phyloP scores from a whole-genome alignment of 2,113 vertebrate species.

The Mungos mungo region DNA sequence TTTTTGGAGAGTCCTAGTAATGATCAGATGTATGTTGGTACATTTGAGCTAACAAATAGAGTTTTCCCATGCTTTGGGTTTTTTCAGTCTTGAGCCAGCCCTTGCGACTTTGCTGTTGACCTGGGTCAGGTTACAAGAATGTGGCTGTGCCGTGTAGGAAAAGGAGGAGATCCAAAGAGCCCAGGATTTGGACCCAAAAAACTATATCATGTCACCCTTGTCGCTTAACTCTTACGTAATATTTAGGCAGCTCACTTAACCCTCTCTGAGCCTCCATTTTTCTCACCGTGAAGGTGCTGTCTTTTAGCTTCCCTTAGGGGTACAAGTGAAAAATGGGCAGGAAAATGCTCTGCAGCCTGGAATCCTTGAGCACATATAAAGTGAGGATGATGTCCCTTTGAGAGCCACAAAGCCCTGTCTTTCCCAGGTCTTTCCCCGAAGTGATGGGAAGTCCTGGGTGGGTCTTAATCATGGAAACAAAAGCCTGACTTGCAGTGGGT shows the following conservation, averaged over 20 bases:
- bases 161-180: background rate
- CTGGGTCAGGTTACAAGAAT: background rate
- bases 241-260: background rate
- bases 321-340: background rate
- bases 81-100: background rate
- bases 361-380: background rate
- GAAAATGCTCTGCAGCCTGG: background rate
- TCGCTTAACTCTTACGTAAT: background rate
- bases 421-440: background rate
- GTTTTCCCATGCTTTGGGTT: background rate
- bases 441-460: background rate
- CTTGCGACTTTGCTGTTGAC: background rate
- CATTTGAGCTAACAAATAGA: background rate
- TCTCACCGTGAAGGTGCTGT: background rate
- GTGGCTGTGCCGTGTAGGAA: background rate
- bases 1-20: background rate
- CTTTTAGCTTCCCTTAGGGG: background rate
- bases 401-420: background rate
- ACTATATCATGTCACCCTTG: background rate
- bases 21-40: background rate
- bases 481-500: background rate
- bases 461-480: background rate
- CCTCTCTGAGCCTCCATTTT: background rate
- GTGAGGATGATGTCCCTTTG: background rate
- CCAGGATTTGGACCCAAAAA: background rate